phyloP scores from a whole-genome alignment of 2,113 vertebrate genomes.

The Solea solea region DNA sequence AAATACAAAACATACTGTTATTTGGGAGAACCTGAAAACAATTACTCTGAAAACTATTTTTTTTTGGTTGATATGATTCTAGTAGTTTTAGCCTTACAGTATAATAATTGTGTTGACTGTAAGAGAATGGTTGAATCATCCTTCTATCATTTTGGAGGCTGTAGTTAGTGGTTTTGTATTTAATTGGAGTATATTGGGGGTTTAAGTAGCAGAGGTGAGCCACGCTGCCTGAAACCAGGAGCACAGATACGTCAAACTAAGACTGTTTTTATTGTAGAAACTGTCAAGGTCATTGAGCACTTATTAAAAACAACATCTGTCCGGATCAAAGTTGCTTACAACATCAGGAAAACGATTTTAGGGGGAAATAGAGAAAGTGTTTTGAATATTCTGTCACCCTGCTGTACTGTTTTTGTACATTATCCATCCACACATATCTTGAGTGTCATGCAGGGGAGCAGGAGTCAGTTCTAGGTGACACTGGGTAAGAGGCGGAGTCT shows the following conservation, averaged over 20 bases:
- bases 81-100: not conserved
- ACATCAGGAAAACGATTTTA: too few relatives aligned
- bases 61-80: not conserved
- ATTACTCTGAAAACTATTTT: not conserved
- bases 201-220: not conserved
- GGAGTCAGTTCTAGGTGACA: too few relatives aligned
- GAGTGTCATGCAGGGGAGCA: too few relatives aligned
- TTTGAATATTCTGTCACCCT: too few relatives aligned
- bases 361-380: too few relatives aligned
- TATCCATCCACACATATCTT: too few relatives aligned
- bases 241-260: not conserved
- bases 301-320: too few relatives aligned
- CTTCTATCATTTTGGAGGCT: not conserved
- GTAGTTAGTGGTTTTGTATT: not conserved
- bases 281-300: too few relatives aligned
- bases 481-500: too few relatives aligned
- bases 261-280: too few relatives aligned
- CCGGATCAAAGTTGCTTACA: too few relatives aligned
- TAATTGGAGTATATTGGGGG: not conserved
- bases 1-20: not conserved
- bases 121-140: not conserved
- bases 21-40: not conserved
- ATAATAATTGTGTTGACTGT: not conserved
- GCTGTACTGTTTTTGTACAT: too few relatives aligned
- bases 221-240: not conserved